Conservation (phyloP, 1,140 invertebrate genomes). For the Caenorhabditis latens region DNA sequence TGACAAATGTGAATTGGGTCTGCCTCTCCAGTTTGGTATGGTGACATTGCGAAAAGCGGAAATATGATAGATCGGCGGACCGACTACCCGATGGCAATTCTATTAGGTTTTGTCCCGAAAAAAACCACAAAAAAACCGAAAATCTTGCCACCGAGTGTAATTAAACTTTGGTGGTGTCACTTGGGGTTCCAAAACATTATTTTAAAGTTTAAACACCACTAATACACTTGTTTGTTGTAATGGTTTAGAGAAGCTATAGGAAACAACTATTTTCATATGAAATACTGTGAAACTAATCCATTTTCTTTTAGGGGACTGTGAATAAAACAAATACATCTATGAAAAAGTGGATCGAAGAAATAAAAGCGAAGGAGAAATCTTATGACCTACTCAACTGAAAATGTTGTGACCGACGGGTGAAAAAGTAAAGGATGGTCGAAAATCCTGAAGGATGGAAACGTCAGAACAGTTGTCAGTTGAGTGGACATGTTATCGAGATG, state of each 20-base stretch:
- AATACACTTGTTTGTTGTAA: no score
- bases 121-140: background rate
- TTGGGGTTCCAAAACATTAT: background rate
- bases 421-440: constrained; percentile 42
- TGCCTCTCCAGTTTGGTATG: background rate
- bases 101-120: background rate
- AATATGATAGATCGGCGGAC: constrained; percentile 22
- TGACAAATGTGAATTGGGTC: constrained; percentile 42
- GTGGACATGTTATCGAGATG: constrained; percentile 45
- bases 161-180: background rate
- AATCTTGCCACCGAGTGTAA: background rate
- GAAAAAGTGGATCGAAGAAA: background rate
- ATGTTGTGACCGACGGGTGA: constrained; percentile 34
- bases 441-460: constrained; percentile 15
- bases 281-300: no score
- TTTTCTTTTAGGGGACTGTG: no score
- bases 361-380: background rate
- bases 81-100: constrained; percentile 28
- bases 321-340: no score
- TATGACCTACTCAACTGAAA: background rate
- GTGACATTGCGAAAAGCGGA: constrained; percentile 22
- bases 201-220: no score
- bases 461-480: constrained; percentile 47
- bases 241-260: no score
- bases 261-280: no score